Evolutionary conservation across 2,888 invertebrate species (phyloP).

Genomic region (Meteorus colon): DNA sequence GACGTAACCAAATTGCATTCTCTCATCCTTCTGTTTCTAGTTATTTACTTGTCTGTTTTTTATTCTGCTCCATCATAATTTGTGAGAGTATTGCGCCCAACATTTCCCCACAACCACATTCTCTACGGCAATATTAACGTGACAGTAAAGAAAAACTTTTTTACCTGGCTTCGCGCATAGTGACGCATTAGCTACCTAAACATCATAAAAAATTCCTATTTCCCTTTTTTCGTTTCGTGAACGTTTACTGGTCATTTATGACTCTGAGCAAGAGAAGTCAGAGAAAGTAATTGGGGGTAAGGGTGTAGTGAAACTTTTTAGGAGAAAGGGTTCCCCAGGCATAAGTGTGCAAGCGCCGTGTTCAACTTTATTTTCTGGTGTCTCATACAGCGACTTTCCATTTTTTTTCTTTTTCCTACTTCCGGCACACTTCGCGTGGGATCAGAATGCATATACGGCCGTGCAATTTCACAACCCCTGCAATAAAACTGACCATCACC

Average conservation of each 20-base stretch:
- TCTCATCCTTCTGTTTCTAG: neutral
- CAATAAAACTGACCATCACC: conserved; percentile 65
- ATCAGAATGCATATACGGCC: neutral
- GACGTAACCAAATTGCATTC: conserved; percentile 24
- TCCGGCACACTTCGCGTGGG: conserved; percentile 44
- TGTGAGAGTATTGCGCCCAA: conserved; percentile 10
- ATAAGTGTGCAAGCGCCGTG: conserved; percentile 43
- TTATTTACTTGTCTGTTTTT: conserved; percentile 11
- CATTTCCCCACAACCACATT: conserved; percentile 27
- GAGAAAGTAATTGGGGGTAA: conserved; percentile 35
- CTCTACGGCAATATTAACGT: conserved; percentile 29
- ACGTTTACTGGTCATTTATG: conserved; percentile 61
- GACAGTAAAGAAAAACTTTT: conserved; percentile 39
- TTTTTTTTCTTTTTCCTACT: conserved; percentile 55
- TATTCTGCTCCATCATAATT: neutral
- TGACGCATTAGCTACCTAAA: conserved; percentile 61
- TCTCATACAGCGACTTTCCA: conserved; percentile 60
- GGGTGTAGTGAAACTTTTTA: conserved; percentile 30
- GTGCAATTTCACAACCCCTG: conserved; percentile 63
- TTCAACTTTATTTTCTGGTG: conserved; percentile 53
- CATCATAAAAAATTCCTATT: conserved; percentile 64
- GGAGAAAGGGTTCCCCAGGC: conserved; percentile 64
- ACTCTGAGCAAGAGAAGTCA: conserved; percentile 46
- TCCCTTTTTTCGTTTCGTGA: conserved; percentile 45
- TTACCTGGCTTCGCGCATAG: conserved; percentile 49